Conservation (phyloP, 1,140 invertebrate species). For the Ceratosolen solmsi region DNA sequence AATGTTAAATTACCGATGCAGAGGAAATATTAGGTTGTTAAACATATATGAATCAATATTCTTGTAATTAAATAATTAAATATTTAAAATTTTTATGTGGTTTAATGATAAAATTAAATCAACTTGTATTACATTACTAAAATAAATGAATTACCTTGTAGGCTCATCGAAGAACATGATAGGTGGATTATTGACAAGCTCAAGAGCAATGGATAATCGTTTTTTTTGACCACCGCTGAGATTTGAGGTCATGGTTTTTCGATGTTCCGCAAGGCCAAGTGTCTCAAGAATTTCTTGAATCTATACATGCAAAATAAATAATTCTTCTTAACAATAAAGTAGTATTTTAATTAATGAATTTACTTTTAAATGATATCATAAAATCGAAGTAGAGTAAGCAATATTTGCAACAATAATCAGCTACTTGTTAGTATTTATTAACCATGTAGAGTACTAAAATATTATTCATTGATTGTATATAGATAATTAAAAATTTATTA, state of each 20-base stretch:
- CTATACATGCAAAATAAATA: conserved; percentile 71
- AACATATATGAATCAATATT: too few species aligned
- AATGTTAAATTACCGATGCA: neutral
- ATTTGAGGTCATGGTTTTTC: conserved; percentile 90
- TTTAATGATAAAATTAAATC: too few species aligned
- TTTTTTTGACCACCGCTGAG: conserved; percentile 97
- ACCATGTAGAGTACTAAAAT: too few species aligned
- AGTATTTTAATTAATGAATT: too few species aligned
- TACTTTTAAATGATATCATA: too few species aligned
- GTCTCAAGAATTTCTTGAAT: conserved; percentile 94
- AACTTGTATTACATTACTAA: neutral
- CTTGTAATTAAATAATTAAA: too few species aligned
- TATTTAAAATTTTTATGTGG: too few species aligned
- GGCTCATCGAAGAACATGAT: conserved; percentile 99
- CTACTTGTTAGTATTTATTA: too few species aligned
- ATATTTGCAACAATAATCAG: too few species aligned
- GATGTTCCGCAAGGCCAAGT: conserved; percentile 88
- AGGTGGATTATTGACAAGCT: conserved; percentile 95
- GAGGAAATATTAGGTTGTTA: neutral
- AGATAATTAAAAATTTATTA: too few species aligned
- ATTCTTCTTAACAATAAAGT: neutral
- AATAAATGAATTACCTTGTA: conserved; percentile 78
- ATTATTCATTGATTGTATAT: too few species aligned
- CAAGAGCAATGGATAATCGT: conserved; percentile 94
- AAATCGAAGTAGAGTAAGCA: too few species aligned